Base-by-base conservation (phyloP, 2,888 invertebrate species). In the Diaprepes abbreviatus region DNA sequence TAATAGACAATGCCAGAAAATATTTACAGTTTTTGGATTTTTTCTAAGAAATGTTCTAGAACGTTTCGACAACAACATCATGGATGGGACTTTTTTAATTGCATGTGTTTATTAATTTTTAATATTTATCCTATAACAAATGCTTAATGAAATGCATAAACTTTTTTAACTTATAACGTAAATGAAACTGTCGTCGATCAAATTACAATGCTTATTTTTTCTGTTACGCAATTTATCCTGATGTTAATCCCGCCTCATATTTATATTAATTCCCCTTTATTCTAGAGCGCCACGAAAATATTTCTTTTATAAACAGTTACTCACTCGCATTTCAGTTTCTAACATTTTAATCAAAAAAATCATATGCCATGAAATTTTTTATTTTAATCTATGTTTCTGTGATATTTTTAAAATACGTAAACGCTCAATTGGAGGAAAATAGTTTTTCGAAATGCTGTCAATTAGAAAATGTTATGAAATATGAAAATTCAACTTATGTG, bases 241-340 rank as follows among this genome's bases (percentile, higher is more conserved):
- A 50, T n/a, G 14, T 50, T 31, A 50, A 24, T 50, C 24, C 60
- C 60, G 48, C 60, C 60, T 36, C 33, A 35, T 60, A 50, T 36
- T 60, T 48, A 48, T 48, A 60, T 60, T 50, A 50, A 24, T 33
- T 52, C 45, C 33, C 63, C 36, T 50, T 63, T 63, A 52, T 52
- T 24, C 14, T 14, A 21, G 31, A 54, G 4, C 31, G 48, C 17
- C 12, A 16, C 28, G 38, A 64, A 64, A 64, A 64, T 40, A 64
- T 64, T 64, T 28, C 52, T 52, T 64, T 43, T 64, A 12, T 64
- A 64, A 54, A 64, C 55, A 64, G 63, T 64, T 64, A 28, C 17
- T 17, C 52, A 28, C 24, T 62, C 19, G 62, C 28, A 16, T 38
- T 43, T 19, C 54, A 55, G 33, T 28, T 43, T 54, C 28, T 40